Evolutionary conservation across 1,140 invertebrate species (phyloP), one percentile per base, ranked within the genome.

Genomic region (Magallana angulata): DNA sequence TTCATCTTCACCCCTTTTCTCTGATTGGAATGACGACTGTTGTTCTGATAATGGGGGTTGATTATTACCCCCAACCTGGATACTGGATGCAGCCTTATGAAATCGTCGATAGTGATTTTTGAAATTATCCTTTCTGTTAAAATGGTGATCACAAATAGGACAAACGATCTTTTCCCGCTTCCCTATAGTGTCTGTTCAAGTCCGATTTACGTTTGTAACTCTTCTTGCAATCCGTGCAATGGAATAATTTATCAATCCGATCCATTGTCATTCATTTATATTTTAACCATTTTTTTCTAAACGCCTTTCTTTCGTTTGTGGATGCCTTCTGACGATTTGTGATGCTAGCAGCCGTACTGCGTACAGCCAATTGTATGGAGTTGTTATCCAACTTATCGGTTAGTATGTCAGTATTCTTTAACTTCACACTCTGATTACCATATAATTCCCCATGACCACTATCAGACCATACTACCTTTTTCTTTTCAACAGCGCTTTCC

Each of bases 131-230:
- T 36, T 36, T 36, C 36, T 36, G 36, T 36, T 36, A 4, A 36
- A 36, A 36, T 24, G 18, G 12, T 56, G n/a, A 24, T 82, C 30
- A 68, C 86, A 87, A 5, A 1, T 18, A 56, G 16, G 7, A 71
- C 62, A 71, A 56, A 56, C n/a, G 56, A 57, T 71, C 57, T 64
- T 57, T 56, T 64, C 12, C 48, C 2, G 57, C 9, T 82, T 82
- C 24, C n/a, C 80, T 56, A 57, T 24, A 8, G 12, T 82, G 80
- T 82, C 80, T 82, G 30, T 82, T 82, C 14, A 82, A 30, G 5
- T 82, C 80, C 1, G 80, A 82, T 56, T 82, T 82, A 2, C 80
- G 48, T 18, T 82, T 82, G 36, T 82, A 82, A 48, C 80, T 57
- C n/a, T 57, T 82, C 7, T 56, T 16, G 30, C 80, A 82, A 24